Conservation (phyloP, 2,888 invertebrate genomes). For the Oligia latruncula region DNA sequence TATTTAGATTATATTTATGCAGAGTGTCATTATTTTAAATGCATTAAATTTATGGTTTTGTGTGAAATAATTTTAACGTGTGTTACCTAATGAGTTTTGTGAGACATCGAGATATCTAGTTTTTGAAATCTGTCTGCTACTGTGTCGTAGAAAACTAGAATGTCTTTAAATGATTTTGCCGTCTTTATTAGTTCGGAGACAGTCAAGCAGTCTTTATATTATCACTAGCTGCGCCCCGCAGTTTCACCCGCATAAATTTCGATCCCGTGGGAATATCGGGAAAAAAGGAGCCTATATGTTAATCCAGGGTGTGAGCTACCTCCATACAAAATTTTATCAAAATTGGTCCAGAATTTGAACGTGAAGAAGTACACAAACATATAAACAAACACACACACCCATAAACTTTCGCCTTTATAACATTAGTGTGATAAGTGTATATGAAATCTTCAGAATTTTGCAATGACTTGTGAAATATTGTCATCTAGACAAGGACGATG, state of each 20-base stretch:
- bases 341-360: no score
- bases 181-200: not conserved
- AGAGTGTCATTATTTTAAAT: slow-evolving; percentile 21
- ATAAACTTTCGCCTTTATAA: no score
- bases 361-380: no score
- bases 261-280: no score
- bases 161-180: no score
- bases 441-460: slow-evolving; percentile 8
- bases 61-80: not conserved
- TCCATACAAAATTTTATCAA: no score
- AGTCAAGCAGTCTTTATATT: not conserved
- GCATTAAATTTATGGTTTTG: not conserved
- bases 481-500: slow-evolving; percentile 45
- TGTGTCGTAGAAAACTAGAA: not conserved
- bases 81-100: slow-evolving; percentile 20
- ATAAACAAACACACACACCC: no score
- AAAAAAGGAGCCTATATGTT: no score
- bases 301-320: no score
- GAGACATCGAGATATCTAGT: not conserved
- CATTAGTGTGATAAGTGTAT: not conserved
- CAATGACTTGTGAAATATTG: slow-evolving; percentile 42
- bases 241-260: no score
- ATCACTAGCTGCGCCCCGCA: no score
- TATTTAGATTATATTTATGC: slow-evolving; percentile 28
- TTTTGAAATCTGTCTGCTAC: not conserved